phyloP scores from a whole-genome alignment of 2,888 invertebrate species.

The Heteromurus nitidus region DNA sequence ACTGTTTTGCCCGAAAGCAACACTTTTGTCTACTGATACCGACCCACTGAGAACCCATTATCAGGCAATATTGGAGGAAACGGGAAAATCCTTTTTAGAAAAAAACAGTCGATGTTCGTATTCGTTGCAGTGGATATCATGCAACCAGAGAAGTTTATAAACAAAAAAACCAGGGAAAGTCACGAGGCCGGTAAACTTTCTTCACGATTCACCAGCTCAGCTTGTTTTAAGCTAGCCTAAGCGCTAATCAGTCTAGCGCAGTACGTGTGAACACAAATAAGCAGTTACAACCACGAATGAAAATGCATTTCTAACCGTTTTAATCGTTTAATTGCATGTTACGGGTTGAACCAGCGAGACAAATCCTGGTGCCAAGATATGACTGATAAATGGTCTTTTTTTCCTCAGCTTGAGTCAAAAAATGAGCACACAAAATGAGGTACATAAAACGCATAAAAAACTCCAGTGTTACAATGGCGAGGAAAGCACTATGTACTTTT shows the following conservation, averaged over 20 bases:
- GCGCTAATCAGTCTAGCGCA: background rate
- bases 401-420: background rate
- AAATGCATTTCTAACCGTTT: constrained; percentile 46
- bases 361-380: constrained; percentile 10
- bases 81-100: background rate
- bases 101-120: background rate
- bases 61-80: too few species aligned
- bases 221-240: background rate
- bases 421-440: background rate
- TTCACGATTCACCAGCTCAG: background rate
- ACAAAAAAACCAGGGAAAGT: background rate
- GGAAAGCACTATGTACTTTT: too few species aligned
- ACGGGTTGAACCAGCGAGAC: background rate
- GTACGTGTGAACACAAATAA: constrained; percentile 38
- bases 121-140: background rate
- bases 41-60: too few species aligned
- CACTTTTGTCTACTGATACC: too few species aligned
- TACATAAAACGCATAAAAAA: background rate
- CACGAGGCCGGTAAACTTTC: background rate
- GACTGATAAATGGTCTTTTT: background rate
- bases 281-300: constrained; percentile 2
- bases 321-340: constrained; percentile 58
- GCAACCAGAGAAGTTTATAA: background rate
- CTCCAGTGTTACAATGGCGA: too few species aligned
- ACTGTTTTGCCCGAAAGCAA: too few species aligned